Base-by-base conservation (phyloP, 2,888 invertebrate species). In the Drosophila nigricruria region DNA sequence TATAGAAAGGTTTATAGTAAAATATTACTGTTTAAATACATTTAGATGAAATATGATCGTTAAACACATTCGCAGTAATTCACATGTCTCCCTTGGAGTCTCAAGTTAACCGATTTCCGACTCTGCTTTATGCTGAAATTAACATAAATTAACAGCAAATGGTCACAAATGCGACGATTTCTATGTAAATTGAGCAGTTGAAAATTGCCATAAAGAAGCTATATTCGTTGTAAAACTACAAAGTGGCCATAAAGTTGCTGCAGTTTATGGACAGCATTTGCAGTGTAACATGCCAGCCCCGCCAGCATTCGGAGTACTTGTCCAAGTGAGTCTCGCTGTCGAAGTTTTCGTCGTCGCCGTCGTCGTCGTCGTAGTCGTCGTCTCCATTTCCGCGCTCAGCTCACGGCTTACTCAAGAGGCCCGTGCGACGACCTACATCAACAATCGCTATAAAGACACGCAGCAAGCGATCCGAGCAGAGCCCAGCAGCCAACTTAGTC, bases 361-460 rank as follows among this genome's bases (percentile, higher is more conserved):
- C 14, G 60, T 18, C 56, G 40, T 27, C 43, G 66, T 65, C 68
- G 25, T 34, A 16, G 63, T 25, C 57, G 42, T 27, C 45, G 64
- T 62, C 69, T 80, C 64, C 73, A 73, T 73, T 73, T 56, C 81
- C 65, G 50, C 61, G 69, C 67, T 66, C 58, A 61, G 58, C 65
- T 43, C 23, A 9, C 49, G 56, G 70, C 61, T 54, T 40, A 23
- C 14, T 20, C 53, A 40, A 56, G 54, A 50, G 42, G 42, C 43
- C 56, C 54, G 50, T 30, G 62, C 83, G 78, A 79, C 84, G 84
- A 85, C 88, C 88, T 88, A 85, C 84, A 86, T 88, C 87, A 85
- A 81, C 62, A 73, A 85, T 63, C 68, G 87, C 68, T 66, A 60
- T 56, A 68, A 69, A 88, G 65, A 69, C 80, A 85, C 80, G 82